Evolutionary conservation across 2,113 vertebrate genomes (phyloP).

Genomic region (Ctenomys sociabilis): DNA sequence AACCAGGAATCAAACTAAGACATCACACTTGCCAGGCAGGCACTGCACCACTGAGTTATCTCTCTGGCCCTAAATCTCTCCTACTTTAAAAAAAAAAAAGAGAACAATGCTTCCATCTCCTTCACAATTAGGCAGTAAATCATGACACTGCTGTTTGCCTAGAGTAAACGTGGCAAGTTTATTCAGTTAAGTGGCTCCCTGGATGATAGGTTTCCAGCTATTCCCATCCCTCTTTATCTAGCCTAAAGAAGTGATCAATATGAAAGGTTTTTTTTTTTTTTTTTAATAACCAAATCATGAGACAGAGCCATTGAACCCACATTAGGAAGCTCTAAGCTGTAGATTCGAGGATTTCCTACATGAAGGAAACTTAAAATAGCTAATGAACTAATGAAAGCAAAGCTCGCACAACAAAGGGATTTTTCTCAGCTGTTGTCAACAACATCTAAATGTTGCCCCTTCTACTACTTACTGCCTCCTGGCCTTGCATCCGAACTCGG

Average conservation of each 20-base stretch:
- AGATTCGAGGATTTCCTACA: not conserved
- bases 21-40: no score
- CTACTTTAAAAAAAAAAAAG: not conserved
- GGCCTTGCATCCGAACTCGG: constrained; percentile 97
- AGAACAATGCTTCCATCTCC: not conserved
- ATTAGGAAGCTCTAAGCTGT: constrained; percentile 28
- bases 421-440: not conserved
- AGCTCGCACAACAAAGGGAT: not conserved
- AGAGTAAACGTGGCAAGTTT: not conserved
- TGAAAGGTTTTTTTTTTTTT: not conserved
- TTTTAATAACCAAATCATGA: not conserved
- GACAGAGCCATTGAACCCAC: not conserved
- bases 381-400: not conserved
- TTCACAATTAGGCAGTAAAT: not conserved
- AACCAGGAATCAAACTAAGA: no score
- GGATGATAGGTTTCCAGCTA: not conserved
- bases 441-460: not conserved
- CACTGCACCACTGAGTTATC: no score
- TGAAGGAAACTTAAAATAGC: not conserved
- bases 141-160: not conserved
- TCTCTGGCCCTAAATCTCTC: not conserved
- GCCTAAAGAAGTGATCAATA: not conserved
- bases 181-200: not conserved
- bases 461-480: constrained; percentile 95
- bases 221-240: not conserved